Conservation (phyloP, 2,113 vertebrate species). For the Clarias gariepinus region DNA sequence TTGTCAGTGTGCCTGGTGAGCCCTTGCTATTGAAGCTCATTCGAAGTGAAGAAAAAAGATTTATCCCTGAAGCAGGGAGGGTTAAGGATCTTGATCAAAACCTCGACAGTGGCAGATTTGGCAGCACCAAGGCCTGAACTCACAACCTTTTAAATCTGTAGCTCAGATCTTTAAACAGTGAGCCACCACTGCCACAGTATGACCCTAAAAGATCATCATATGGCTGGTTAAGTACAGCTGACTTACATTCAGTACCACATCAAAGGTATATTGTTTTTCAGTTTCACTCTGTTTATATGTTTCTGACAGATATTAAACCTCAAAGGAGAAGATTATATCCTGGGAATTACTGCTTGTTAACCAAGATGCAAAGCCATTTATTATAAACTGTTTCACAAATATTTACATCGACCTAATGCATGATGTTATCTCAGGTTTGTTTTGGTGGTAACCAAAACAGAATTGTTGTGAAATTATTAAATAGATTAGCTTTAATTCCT, state of each 20-base stretch:
- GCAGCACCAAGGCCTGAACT: neutral
- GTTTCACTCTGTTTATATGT: neutral
- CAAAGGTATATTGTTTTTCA: neutral
- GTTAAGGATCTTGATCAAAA: neutral
- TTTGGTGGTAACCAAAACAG: constrained; percentile 60
- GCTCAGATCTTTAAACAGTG: neutral
- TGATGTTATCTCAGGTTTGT: constrained; percentile 57
- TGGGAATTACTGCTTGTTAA: neutral
- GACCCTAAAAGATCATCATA: neutral
- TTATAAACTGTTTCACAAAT: neutral
- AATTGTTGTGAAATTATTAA: constrained; percentile 64
- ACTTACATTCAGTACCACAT: neutral
- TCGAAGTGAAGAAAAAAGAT: neutral
- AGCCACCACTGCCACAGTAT: neutral
- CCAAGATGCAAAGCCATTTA: constrained; percentile 16
- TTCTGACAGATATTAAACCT: constrained; percentile 15
- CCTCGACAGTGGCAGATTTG: neutral
- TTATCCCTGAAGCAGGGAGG: neutral
- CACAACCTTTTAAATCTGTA: neutral
- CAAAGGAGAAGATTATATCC: constrained; percentile 2
- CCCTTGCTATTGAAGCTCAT: neutral
- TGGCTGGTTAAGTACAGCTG: neutral
- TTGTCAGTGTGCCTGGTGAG: neutral
- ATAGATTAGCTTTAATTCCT: constrained; percentile 59
- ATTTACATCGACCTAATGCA: neutral